Percentiles rank a stretch among this genome's conserved stretches.
These are phyloP conservation scores for Junonia oenone DNA, from an alignment of 2,888 invertebrate species.

Conservation along the genomic window DNA sequence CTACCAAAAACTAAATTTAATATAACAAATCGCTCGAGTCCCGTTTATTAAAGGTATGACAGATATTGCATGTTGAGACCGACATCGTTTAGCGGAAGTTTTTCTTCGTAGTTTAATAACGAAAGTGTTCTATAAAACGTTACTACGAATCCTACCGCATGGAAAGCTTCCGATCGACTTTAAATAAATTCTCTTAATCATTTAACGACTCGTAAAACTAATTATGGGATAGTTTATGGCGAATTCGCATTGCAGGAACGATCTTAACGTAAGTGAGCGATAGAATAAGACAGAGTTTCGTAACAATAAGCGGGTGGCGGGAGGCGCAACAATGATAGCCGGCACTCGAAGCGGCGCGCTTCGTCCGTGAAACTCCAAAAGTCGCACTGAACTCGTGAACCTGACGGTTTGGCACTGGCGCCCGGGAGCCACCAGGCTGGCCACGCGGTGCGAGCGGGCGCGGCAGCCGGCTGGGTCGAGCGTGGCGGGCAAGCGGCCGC, in stretches of 20 bases:
- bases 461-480: constrained; percentile 44
- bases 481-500: constrained; percentile 59
- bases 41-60: constrained; percentile 34
- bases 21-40: constrained; percentile 17
- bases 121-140: constrained; percentile 8
- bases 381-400: constrained; percentile 36
- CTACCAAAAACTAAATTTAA: constrained; percentile 46
- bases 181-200: not conserved
- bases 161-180: not conserved
- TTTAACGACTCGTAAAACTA: not conserved
- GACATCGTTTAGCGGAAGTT: constrained; percentile 16
- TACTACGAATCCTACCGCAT: not conserved
- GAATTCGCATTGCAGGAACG: constrained; percentile 36
- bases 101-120: constrained; percentile 3
- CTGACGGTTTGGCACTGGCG: constrained; percentile 38
- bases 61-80: constrained; percentile 24
- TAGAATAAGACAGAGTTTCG: constrained; percentile 41
- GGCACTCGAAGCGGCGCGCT: constrained; percentile 33
- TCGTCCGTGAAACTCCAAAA: constrained; percentile 39
- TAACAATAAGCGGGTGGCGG: constrained; percentile 37
- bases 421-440: constrained; percentile 54
- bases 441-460: constrained; percentile 43
- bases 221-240: constrained; percentile 12
- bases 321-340: constrained; percentile 38
- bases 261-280: constrained; percentile 33